phyloP scores from a whole-genome alignment of 2,888 invertebrate genomes.

The Plagiodera versicolora region DNA sequence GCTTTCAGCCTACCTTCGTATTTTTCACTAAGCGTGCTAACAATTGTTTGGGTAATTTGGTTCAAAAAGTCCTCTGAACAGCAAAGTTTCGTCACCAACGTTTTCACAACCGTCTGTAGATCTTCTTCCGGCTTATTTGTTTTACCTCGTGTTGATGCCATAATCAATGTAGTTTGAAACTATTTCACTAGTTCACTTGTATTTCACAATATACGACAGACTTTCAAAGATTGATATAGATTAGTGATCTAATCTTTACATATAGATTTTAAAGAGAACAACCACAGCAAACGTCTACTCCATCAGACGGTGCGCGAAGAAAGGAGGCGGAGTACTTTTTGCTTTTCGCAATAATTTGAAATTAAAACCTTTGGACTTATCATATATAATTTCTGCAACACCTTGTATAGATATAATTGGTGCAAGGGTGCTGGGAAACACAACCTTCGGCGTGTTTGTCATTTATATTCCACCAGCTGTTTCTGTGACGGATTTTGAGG shows the following conservation, averaged over 20 bases:
- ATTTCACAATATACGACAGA: too few relatives aligned
- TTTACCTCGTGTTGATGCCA: too few relatives aligned
- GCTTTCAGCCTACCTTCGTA: background rate
- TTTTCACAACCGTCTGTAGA: too few relatives aligned
- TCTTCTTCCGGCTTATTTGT: background rate
- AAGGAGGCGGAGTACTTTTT: slow-evolving; percentile 3
- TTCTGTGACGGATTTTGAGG: too few relatives aligned
- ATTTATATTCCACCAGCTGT: too few relatives aligned
- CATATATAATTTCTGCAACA: background rate
- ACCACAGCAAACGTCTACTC: slow-evolving; percentile 3
- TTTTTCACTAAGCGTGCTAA: background rate
- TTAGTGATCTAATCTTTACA: too few relatives aligned
- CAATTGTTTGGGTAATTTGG: background rate
- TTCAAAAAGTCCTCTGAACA: background rate
- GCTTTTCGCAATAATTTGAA: background rate
- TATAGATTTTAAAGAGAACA: too few relatives aligned
- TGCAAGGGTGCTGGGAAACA: background rate
- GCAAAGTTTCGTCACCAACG: background rate
- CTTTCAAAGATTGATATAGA: too few relatives aligned
- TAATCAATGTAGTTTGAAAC: too few relatives aligned
- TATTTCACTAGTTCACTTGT: too few relatives aligned
- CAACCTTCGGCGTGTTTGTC: background rate
- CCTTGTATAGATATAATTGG: slow-evolving; percentile 1
- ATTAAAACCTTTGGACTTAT: background rate
- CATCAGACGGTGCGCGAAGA: background rate